Evolutionary conservation across 2,888 invertebrate species (phyloP).

Genomic region (Antheraea yamamai): DNA sequence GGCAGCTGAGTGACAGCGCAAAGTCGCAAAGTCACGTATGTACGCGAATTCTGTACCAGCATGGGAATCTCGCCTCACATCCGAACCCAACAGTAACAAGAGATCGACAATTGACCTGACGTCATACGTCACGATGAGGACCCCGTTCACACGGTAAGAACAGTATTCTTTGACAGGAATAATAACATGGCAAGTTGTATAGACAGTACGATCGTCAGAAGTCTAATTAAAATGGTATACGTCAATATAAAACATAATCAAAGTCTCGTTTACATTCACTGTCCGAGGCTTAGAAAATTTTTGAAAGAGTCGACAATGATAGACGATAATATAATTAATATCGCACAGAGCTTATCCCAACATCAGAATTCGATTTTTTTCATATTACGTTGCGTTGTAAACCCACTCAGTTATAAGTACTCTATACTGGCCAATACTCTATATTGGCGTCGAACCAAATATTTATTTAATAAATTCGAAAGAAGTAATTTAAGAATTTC

Average conservation of each 20-base stretch:
- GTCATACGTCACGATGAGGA: slow-evolving; percentile 64
- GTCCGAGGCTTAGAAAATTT: slow-evolving; percentile 10
- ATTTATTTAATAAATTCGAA: neutral
- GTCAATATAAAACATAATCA: slow-evolving; percentile 26
- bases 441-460: neutral
- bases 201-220: slow-evolving; percentile 42
- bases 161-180: slow-evolving; percentile 42
- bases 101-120: slow-evolving; percentile 67
- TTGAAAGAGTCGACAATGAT: slow-evolving; percentile 12
- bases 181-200: slow-evolving; percentile 47
- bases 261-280: slow-evolving; percentile 14
- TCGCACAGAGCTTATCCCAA: slow-evolving; percentile 10
- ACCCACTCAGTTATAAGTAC: neutral
- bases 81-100: slow-evolving; percentile 45
- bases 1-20: slow-evolving; percentile 16
- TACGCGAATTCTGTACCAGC: slow-evolving; percentile 55
- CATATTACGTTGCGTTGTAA: neutral
- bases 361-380: slow-evolving; percentile 31
- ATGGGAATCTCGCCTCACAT: slow-evolving; percentile 53
- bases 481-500: neutral
- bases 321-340: slow-evolving; percentile 15
- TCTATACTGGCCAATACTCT: no score
- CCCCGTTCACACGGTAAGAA: slow-evolving; percentile 66
- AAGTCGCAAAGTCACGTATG: slow-evolving; percentile 56
- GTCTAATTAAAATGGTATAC: slow-evolving; percentile 40